These are phyloP conservation scores for Lagorchestes hirsutus DNA, from an alignment of 2,797 vertebrate species.

Conservation along the genomic window DNA sequence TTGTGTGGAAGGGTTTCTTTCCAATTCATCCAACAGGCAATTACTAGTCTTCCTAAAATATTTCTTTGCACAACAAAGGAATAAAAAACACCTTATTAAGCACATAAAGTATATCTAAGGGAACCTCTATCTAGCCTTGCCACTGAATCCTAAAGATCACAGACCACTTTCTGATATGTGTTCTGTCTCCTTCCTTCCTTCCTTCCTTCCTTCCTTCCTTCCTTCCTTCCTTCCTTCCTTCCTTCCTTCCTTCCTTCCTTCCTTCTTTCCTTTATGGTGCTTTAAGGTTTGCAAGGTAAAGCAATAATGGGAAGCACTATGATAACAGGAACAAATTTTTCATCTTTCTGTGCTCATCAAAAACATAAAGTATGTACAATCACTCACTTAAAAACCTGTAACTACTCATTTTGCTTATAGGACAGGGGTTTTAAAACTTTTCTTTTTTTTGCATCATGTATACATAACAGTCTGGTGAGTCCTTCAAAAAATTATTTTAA, in stretches of 20 bases:
- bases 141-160: not conserved
- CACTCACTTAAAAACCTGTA: not conserved
- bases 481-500: not conserved
- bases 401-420: not conserved
- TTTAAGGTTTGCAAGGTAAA: no score
- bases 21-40: not conserved
- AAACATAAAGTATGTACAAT: not conserved
- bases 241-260: not conserved
- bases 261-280: no score
- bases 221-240: not conserved
- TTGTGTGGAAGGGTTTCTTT: not conserved
- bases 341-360: no score
- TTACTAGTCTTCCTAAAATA: not conserved
- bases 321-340: no score
- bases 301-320: no score
- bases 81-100: not conserved
- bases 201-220: no score
- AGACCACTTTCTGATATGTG: not conserved
- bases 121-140: not conserved
- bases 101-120: not conserved
- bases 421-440: not conserved
- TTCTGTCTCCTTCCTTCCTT: not conserved
- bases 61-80: not conserved
- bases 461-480: not conserved
- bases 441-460: not conserved